A percentile compares a stretch with the other conserved stretches of the same genome.
Conservation (phyloP, 2,888 invertebrate genomes). For the Endomychus coccineus region DNA sequence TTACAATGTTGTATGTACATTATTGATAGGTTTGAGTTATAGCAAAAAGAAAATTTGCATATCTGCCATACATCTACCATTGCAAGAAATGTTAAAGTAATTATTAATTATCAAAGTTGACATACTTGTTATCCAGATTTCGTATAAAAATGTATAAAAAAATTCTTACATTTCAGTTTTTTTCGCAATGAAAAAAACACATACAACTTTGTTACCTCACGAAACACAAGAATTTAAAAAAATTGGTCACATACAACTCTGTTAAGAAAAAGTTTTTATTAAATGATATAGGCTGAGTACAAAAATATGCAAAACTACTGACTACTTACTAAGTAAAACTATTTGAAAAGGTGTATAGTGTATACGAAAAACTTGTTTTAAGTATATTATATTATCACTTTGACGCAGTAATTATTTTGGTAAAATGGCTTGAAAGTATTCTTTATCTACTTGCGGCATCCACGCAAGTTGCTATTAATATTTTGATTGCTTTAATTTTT, state of each 20-base stretch:
- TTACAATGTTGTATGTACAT: too few species aligned
- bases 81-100: neutral
- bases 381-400: neutral
- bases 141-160: too few species aligned
- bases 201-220: neutral
- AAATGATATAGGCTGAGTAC: slow-evolving; percentile 2
- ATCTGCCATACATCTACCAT: neutral
- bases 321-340: too few species aligned
- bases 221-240: neutral
- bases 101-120: neutral
- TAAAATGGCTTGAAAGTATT: slow-evolving; percentile 3
- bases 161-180: too few species aligned
- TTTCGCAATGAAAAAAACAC: too few species aligned
- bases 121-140: neutral
- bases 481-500: slow-evolving; percentile 16
- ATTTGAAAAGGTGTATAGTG: too few species aligned
- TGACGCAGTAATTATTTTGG: neutral
- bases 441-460: slow-evolving; percentile 8
- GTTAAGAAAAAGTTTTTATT: slow-evolving; percentile 3
- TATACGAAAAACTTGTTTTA: neutral
- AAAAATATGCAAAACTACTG: too few species aligned
- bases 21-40: slow-evolving; percentile 2
- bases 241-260: slow-evolving; percentile 4
- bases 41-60: slow-evolving; percentile 4
- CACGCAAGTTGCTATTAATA: slow-evolving; percentile 10